Evolutionary conservation across 2,888 invertebrate species (phyloP).

Genomic region (Leucophenga montana): DNA sequence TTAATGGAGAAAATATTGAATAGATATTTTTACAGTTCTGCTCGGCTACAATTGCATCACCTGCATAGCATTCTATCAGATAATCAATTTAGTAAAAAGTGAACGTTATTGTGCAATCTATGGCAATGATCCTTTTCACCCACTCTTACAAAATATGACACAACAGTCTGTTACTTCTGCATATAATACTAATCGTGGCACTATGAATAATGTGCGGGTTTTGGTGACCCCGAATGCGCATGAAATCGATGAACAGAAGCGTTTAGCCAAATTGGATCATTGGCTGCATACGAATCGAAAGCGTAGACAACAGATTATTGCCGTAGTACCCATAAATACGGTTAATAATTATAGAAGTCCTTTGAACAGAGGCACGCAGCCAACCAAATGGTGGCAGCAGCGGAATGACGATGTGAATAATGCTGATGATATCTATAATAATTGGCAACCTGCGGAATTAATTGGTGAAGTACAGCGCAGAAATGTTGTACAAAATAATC

Average conservation of each 20-base stretch:
- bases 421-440: constrained; percentile 37
- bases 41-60: constrained; percentile 65
- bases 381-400: constrained; percentile 54
- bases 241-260: constrained; percentile 65
- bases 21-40: constrained; percentile 60
- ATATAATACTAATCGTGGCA: no score
- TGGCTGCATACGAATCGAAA: no score
- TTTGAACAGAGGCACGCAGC: no score
- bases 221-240: constrained; percentile 58
- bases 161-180: no score
- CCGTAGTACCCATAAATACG: constrained; percentile 47
- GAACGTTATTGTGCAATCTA: constrained; percentile 62
- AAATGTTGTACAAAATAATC: constrained; percentile 45
- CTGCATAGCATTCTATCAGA: constrained; percentile 66
- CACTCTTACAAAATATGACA: constrained; percentile 33
- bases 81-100: constrained; percentile 62
- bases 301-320: constrained; percentile 52
- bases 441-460: constrained; percentile 51
- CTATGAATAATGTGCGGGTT: constrained; percentile 57
- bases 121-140: constrained; percentile 67
- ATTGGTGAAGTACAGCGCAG: constrained; percentile 50
- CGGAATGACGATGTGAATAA: constrained; percentile 40
- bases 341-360: no score
- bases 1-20: no score
- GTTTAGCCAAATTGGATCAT: constrained; percentile 53